phyloP scores from a whole-genome alignment of 2,113 vertebrate genomes.

The Rutilus rutilus region DNA sequence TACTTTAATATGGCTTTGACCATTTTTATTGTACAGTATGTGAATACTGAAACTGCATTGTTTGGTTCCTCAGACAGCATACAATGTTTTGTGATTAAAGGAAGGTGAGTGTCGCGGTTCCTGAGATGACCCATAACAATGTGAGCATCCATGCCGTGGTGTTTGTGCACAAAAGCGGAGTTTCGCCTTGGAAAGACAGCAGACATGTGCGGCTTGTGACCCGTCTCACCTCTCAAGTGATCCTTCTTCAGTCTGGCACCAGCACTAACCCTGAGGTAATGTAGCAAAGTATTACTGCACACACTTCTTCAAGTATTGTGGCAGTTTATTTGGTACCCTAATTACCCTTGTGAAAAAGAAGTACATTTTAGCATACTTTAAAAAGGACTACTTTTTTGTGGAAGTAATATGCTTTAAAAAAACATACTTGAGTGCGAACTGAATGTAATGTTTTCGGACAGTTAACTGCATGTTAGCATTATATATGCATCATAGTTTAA shows the following conservation, averaged over 20 bases:
- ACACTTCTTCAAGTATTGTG: not conserved
- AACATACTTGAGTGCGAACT: not conserved
- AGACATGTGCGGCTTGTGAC: conserved; percentile 89
- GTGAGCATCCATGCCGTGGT: conserved; percentile 89
- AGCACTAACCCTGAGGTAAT: conserved; percentile 43
- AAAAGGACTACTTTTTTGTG: not conserved
- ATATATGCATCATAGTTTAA: no score
- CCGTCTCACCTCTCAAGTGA: conserved; percentile 89
- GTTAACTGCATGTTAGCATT: not conserved
- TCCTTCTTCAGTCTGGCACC: conserved; percentile 67
- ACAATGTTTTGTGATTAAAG: conserved; percentile 65
- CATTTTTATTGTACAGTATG: not conserved
- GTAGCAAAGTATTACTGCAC: not conserved
- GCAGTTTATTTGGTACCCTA: not conserved
- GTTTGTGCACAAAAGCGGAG: conserved; percentile 89
- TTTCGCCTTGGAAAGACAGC: conserved; percentile 89
- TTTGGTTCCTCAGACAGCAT: not conserved
- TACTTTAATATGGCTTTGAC: not conserved
- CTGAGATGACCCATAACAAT: conserved; percentile 89
- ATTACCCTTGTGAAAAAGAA: not conserved
- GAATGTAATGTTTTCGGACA: not conserved
- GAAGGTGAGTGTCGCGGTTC: conserved; percentile 87
- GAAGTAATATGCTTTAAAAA: not conserved
- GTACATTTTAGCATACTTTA: not conserved
- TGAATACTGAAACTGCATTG: not conserved